Percentiles rank a stretch among this genome's conserved stretches.
Evolutionary conservation across 2,797 vertebrate genomes (phyloP).

Genomic region (Chiroxiphia lanceolata): DNA sequence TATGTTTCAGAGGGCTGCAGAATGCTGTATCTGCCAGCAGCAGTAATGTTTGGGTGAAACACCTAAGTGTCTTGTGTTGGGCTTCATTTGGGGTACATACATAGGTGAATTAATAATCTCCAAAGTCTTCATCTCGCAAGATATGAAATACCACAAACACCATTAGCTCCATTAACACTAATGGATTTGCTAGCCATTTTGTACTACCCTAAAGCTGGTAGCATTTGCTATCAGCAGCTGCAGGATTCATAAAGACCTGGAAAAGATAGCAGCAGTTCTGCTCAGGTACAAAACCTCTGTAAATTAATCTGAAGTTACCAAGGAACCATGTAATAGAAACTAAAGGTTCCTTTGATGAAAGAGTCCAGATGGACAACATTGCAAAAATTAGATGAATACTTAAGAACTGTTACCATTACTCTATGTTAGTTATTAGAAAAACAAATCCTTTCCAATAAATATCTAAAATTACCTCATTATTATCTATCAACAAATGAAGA

Average conservation of each 20-base stretch:
- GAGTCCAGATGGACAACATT: background rate
- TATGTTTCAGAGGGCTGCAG: background rate
- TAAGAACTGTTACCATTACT: fast-evolving
- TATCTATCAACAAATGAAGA: background rate
- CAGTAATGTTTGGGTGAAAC: background rate
- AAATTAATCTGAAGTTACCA: background rate
- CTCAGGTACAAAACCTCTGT: background rate
- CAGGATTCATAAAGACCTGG: background rate
- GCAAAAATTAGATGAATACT: background rate
- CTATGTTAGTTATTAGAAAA: background rate
- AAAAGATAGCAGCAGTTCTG: background rate
- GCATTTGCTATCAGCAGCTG: background rate
- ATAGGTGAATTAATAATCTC: background rate
- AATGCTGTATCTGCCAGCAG: background rate
- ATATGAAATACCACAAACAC: background rate
- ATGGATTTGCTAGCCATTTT: background rate
- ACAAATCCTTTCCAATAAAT: background rate
- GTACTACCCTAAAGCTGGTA: background rate
- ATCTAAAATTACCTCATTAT: background rate
- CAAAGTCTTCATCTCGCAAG: background rate
- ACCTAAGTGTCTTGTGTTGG: background rate
- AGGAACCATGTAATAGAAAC: background rate
- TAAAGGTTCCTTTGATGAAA: background rate
- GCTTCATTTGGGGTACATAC: background rate
- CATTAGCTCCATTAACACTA: background rate